Evolutionary conservation across 64 coral and sea anemone species (phyloP), one percentile per base, ranked within the genome.

Genomic region (Astreopora myriophthalma): DNA sequence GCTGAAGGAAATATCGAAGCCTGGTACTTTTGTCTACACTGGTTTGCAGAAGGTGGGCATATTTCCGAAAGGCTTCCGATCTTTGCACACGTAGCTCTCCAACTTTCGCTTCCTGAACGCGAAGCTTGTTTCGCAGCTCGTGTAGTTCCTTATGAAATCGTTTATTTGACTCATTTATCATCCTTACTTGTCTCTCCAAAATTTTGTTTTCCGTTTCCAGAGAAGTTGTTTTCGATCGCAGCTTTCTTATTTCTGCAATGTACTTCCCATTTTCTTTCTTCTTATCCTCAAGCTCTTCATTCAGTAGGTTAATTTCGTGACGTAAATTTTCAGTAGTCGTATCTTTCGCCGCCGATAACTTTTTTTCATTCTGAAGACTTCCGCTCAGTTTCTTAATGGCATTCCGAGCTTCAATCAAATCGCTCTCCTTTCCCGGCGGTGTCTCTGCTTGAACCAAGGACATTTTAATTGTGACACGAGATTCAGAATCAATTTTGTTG

Each of bases 131-230:
- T 49, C 79, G 84, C 25, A 92, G n/a, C 28, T 97, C 95, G 27
- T 87, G 31, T 27, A 90, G 46, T 4, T 85, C 92, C 12, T 94
- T 87, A 61, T 97, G 93, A 61, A 94, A 57, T 2, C 71, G 48
- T 24, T 86, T 97, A 30, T 94, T 97, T 9, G 95, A 93, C 6
- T 94, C 91, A 22, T 97, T 92, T 32, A 86, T 64, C 95, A 97
- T 94, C 11, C 55, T 58, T 0, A 97, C 91, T 72, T 97, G 95
- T 22, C 93, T 89, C 22, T 69, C 92, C 25, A 97, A 51, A 66
- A 97, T 80, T 14, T 69, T 90, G 44, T 91, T 97, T n/a, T 97
- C 87, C 10, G 95, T 90, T 51, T 97, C 87, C 14, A 94, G n/a
- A 5, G 95, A 79, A 65, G 68, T 67, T 32, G 85, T 40, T 83